Base-by-base conservation (phyloP, 1,140 invertebrate species). In the Sycobia sp. region DNA sequence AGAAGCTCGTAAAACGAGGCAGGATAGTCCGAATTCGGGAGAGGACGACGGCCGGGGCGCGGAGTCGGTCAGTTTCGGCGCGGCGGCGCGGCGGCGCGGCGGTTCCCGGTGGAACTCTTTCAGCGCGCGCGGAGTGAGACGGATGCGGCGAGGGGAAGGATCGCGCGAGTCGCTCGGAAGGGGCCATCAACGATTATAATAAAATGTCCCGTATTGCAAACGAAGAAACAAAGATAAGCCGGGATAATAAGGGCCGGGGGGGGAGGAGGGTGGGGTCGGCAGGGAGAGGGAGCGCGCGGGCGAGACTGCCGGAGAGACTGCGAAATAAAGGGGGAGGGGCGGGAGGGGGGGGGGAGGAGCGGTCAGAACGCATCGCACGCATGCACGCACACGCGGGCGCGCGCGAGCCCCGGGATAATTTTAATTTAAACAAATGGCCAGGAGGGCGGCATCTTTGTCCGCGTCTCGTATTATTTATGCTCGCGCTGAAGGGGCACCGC, bases 381-480 rank as follows among this genome's bases (percentile, higher is more conserved):
- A 34, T 34, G 32, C 32, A 34, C 11, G 32, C 11, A 34, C 11
- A 11, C n/a, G n/a, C n/a, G n/a, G n/a, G n/a, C n/a, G n/a, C n/a
- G 54, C 69, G 63, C 63, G 66, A 61, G 50, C 69, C 66, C 49
- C 68, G 66, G 69, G 74, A 80, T 79, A 78, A 81, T 81, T 80
- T 82, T 80, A 81, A 81, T 82, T 81, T 77, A 80, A 82, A 82
- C 78, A 80, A 82, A 82, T 80, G 80, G 75, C 76, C 72, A 70
- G 69, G 71, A 73, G 76, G 76, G 79, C 80, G 80, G 79, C 76
- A 75, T 80, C 80, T 82, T 82, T 82, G 80, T 82, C 76, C 74
- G 70, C 72, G 78, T 80, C 79, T 76, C 72, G 71, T 76, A 80
- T 80, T 82, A 82, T 82, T 82, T 80, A 82, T 80, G 77, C 75